Conservation (phyloP, 2,797 vertebrate species). For the Hydrolagus colliei region DNA sequence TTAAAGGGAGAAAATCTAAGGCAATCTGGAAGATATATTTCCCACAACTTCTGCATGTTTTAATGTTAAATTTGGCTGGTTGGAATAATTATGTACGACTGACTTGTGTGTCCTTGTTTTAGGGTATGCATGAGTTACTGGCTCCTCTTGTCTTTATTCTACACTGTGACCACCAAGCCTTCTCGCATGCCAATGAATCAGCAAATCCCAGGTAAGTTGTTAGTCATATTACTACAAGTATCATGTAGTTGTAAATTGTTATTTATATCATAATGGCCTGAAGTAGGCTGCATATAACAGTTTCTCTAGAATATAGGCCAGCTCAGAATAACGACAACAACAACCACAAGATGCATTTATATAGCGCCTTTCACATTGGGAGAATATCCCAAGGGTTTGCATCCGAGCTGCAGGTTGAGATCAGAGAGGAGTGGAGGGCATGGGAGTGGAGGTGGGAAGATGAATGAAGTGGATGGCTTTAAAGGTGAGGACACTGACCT, state of each 20-base stretch:
- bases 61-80: not conserved
- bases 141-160: constrained; percentile 91
- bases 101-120: constrained; percentile 26
- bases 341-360: too few relatives aligned
- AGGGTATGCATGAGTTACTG: constrained; percentile 97
- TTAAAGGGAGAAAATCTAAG: too few relatives aligned
- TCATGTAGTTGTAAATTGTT: not conserved
- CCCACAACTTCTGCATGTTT: not conserved
- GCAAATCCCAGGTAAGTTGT: constrained; percentile 77
- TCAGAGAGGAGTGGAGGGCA: too few relatives aligned
- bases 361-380: too few relatives aligned
- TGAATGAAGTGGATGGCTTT: too few relatives aligned
- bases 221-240: not conserved
- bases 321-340: not conserved
- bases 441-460: too few relatives aligned
- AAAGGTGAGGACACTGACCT: too few relatives aligned
- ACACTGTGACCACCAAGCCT: constrained; percentile 95
- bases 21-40: not conserved
- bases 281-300: not conserved
- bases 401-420: too few relatives aligned
- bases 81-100: not conserved
- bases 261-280: not conserved
- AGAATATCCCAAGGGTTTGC: too few relatives aligned
- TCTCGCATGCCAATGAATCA: constrained; percentile 89
- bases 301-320: not conserved